phyloP scores from a whole-genome alignment of 2,113 vertebrate species.

The Phaethon lepturus region DNA sequence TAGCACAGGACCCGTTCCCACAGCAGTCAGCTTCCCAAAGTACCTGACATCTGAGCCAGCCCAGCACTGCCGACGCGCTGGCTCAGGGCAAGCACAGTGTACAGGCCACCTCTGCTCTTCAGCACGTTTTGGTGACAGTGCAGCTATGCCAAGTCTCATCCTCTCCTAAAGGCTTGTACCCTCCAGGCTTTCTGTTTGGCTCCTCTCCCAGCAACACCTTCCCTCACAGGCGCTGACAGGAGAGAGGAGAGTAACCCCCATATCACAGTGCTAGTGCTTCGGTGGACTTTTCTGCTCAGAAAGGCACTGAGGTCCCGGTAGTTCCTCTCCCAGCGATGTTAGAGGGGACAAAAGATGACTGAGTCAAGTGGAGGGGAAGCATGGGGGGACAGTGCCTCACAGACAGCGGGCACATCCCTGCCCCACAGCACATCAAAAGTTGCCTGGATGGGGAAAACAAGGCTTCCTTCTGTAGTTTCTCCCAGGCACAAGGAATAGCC shows the following conservation, averaged over 20 bases:
- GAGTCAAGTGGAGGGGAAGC: not conserved
- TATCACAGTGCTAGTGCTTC: not conserved
- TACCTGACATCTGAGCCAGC: not conserved
- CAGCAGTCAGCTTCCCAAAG: rapidly evolving
- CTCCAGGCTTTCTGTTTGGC: not conserved
- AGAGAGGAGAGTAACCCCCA: not conserved
- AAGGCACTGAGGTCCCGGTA: not conserved
- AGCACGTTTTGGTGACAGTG: not conserved
- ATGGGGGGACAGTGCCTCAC: not conserved
- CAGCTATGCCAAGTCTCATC: not conserved
- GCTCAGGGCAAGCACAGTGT: not conserved
- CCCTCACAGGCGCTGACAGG: not conserved
- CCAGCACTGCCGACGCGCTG: not conserved
- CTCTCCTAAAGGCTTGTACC: not conserved
- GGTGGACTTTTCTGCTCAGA: not conserved
- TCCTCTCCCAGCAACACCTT: not conserved
- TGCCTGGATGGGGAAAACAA: not conserved
- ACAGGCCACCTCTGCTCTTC: not conserved
- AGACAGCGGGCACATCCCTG: not conserved
- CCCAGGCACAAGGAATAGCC: not conserved
- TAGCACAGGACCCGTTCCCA: not conserved
- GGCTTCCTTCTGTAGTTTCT: not conserved
- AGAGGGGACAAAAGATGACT: not conserved
- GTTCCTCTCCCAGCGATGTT: not conserved
- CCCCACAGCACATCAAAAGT: not conserved